Evolutionary conservation across 2,888 invertebrate species (phyloP).

Genomic region (Scaptomyza cyrtandrae): DNA sequence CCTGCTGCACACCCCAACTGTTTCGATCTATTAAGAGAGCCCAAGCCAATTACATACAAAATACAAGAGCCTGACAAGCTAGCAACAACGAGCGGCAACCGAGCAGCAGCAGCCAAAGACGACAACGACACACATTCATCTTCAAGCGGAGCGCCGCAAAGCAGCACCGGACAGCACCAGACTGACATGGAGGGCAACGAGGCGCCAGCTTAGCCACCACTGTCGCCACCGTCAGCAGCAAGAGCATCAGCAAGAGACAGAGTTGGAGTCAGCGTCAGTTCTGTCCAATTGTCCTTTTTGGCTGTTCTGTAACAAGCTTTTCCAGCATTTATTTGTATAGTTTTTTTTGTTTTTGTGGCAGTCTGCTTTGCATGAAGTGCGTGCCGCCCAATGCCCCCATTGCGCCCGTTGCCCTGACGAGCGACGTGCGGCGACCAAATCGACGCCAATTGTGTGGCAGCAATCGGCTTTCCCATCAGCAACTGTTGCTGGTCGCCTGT

Average conservation of each 20-base stretch:
- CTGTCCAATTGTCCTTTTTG: constrained; percentile 36
- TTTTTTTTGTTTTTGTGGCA: background rate
- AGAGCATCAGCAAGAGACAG: background rate
- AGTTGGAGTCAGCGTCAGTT: background rate
- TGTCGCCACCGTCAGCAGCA: constrained; percentile 17
- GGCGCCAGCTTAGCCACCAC: constrained; percentile 71
- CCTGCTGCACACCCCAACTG: background rate
- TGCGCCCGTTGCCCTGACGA: constrained; percentile 7
- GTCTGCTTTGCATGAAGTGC: constrained; percentile 67
- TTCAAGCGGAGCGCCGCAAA: constrained; percentile 63
- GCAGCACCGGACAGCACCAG: constrained; percentile 30
- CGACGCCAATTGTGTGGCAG: constrained; percentile 69
- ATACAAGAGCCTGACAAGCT: constrained; percentile 71
- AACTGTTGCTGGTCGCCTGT: constrained; percentile 6
- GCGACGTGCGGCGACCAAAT: constrained; percentile 43
- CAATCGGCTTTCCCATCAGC: constrained; percentile 56
- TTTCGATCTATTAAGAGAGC: constrained; percentile 55
- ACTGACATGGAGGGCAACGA: constrained; percentile 38
- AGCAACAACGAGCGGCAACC: constrained; percentile 43
- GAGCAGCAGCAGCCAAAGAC: constrained; percentile 12
- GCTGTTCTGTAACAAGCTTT: constrained; percentile 67
- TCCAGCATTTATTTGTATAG: background rate
- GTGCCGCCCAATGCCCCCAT: constrained; percentile 40
- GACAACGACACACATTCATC: constrained; percentile 73
- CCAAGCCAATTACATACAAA: constrained; percentile 76